Percentiles rank a stretch among this genome's conserved stretches.
phyloP scores from a whole-genome alignment of 2,888 invertebrate species.

The Doris montereyensis region DNA sequence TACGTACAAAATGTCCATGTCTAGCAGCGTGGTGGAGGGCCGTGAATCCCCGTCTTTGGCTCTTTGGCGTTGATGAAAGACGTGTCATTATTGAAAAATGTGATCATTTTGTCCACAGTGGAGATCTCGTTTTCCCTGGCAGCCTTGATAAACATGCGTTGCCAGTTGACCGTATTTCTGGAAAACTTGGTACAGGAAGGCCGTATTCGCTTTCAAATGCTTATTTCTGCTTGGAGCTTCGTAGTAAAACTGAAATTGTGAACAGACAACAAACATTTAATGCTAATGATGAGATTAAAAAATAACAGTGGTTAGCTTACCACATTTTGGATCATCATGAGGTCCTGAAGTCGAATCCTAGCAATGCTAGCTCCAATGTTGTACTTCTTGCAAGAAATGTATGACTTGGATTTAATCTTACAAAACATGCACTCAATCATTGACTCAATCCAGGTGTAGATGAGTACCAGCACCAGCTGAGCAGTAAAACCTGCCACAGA shows the following conservation, averaged over 20 bases:
- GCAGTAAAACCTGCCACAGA: too few relatives aligned
- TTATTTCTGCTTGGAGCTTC: constrained; percentile 69
- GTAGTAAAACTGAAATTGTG: constrained; percentile 66
- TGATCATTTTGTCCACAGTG: constrained; percentile 67
- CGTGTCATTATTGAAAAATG: constrained; percentile 65
- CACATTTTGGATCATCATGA: too few relatives aligned
- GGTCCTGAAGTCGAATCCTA: too few relatives aligned
- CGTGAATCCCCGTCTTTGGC: constrained; percentile 65
- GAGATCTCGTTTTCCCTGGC: constrained; percentile 67
- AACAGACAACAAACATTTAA: too few relatives aligned
- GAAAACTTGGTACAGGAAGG: constrained; percentile 71
- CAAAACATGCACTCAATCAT: too few relatives aligned
- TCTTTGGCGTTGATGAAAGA: constrained; percentile 70
- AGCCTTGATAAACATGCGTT: constrained; percentile 64
- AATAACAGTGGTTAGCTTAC: too few relatives aligned
- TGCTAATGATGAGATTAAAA: too few relatives aligned
- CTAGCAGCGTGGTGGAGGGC: constrained; percentile 68
- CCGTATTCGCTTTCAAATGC: constrained; percentile 60
- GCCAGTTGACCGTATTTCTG: constrained; percentile 68
- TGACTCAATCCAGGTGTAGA: too few relatives aligned
- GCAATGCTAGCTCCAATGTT: too few relatives aligned
- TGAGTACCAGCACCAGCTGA: too few relatives aligned
- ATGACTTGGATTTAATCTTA: too few relatives aligned
- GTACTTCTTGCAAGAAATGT: too few relatives aligned
- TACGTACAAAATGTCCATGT: constrained; percentile 69